Base-by-base conservation (phyloP, 2,113 vertebrate species). In the Actinemys pallida region DNA sequence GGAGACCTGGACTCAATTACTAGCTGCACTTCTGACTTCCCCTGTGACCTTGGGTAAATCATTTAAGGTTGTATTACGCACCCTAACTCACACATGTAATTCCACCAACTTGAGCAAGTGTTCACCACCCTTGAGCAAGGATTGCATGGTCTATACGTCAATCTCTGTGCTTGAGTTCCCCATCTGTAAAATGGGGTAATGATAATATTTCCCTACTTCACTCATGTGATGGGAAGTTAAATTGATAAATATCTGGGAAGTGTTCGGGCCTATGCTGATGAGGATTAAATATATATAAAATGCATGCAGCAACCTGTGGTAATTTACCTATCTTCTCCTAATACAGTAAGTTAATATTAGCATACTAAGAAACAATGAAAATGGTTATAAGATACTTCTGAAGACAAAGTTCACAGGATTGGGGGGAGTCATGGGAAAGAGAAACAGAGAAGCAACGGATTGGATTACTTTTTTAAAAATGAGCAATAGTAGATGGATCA, bases 331-430 rank as follows among this genome's bases (percentile, higher is more conserved):
- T 47, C 54, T 62, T 54, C 39, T 76, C 35, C 53, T 22, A 0
- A 19, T 24, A 50, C 12, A 22, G 3, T 62, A 45, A 42, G 52
- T 24, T 42, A 35, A 53, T 49, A 65, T 42, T 78, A 17, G 20
- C 62, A 31, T 1, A 1, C 57, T 2, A 59, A 75, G 72, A 65
- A 90, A 87, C n/a, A 31, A 27, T 14, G 39, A 27, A 76, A 35
- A 2, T 72, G 19, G 24, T 0, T 2, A 22, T 52, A 12, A 9
- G 13, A 69, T 14, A 20, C 0, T 0, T 1, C 5, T 5, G 31
- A 84, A 56, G 54, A 53, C 10, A 65, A 87, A 84, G 92, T 22
- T 1, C 52, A 3, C 72, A 52, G 24, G 12, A 45, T 92, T 47
- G 0, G 0, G 19, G 0, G 31, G 9, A 9, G 24, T 29, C 80